These are phyloP conservation scores for Agriopis marginaria DNA, from an alignment of 2,888 invertebrate genomes.

Conservation along the genomic window DNA sequence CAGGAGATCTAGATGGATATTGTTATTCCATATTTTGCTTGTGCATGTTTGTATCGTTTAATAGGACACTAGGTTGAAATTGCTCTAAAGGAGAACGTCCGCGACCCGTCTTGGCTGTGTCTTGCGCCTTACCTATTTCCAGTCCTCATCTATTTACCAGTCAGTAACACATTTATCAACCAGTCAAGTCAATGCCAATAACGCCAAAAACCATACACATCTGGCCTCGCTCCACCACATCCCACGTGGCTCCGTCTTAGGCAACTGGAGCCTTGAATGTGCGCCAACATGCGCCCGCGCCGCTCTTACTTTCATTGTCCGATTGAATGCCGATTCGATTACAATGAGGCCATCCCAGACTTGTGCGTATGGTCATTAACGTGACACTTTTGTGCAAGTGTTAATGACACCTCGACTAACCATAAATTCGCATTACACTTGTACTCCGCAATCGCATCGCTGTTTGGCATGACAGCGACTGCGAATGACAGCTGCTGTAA, in stretches of 20 bases:
- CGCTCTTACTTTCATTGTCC: slow-evolving; percentile 79
- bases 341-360: slow-evolving; percentile 64
- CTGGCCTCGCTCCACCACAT: slow-evolving; percentile 65
- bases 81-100: too few relatives aligned
- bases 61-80: too few relatives aligned
- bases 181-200: slow-evolving; percentile 35
- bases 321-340: slow-evolving; percentile 67
- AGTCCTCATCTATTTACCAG: slow-evolving; percentile 3
- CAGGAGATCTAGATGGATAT: too few relatives aligned
- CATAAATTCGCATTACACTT: not conserved
- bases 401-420: slow-evolving; percentile 1
- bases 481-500: not conserved
- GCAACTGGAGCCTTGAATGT: slow-evolving; percentile 74
- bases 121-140: too few relatives aligned
- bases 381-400: slow-evolving; percentile 20
- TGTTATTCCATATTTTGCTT: too few relatives aligned
- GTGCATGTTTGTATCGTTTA: too few relatives aligned
- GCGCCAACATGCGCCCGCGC: slow-evolving; percentile 67
- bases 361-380: slow-evolving; percentile 47
- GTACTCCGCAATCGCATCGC: too few relatives aligned
- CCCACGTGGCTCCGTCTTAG: slow-evolving; percentile 73
- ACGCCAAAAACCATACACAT: slow-evolving; percentile 42
- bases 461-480: too few relatives aligned
- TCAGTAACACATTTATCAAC: slow-evolving; percentile 20
- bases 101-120: too few relatives aligned